A percentile compares a stretch with the other conserved stretches of the same genome.
Conservation (phyloP, 1,140 invertebrate species). For the Drosophila saltans region DNA sequence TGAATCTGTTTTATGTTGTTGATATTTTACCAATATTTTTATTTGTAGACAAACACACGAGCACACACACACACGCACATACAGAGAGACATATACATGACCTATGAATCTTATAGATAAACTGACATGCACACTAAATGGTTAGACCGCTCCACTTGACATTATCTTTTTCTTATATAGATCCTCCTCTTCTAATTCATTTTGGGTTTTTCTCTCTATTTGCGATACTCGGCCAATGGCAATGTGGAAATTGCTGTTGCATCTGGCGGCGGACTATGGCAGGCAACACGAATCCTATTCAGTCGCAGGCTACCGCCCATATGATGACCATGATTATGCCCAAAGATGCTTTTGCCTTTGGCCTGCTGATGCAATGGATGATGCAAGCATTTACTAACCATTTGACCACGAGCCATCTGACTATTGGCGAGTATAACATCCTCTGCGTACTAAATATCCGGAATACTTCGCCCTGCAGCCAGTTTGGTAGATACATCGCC, state of each 20-base stretch:
- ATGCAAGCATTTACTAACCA: constrained; percentile 54
- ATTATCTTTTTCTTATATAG: too few relatives aligned
- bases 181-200: background rate
- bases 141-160: constrained; percentile 24
- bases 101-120: constrained; percentile 48
- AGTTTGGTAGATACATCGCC: constrained; percentile 49
- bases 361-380: constrained; percentile 68
- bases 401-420: constrained; percentile 52
- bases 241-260: constrained; percentile 23
- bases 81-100: constrained; percentile 33
- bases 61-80: constrained; percentile 34
- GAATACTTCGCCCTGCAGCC: constrained; percentile 64
- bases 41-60: constrained; percentile 26
- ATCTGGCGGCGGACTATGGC: constrained; percentile 72
- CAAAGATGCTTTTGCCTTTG: constrained; percentile 19
- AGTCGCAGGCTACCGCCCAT: constrained; percentile 57
- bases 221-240: constrained; percentile 62
- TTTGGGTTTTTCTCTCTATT: constrained; percentile 26
- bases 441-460: constrained; percentile 83
- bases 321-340: constrained; percentile 23
- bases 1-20: background rate
- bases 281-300: constrained; percentile 64
- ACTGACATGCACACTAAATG: constrained; percentile 34
- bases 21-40: background rate
- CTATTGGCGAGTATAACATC: constrained; percentile 80